These are phyloP conservation scores for Hypolimnas misippus DNA, from an alignment of 2,888 invertebrate species.

Conservation along the genomic window DNA sequence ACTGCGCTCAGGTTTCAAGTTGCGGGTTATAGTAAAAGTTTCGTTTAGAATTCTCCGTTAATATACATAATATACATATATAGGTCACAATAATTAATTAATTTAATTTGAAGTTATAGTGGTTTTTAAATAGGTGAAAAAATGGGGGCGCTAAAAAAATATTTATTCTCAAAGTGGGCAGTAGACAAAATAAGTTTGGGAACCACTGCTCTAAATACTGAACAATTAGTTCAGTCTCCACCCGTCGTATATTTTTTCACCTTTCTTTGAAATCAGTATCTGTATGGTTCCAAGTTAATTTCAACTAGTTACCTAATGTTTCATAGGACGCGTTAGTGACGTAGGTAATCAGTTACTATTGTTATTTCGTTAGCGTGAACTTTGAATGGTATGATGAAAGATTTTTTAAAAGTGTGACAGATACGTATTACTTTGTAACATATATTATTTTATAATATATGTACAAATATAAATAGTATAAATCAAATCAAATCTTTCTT, in stretches of 20 bases:
- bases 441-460: not conserved
- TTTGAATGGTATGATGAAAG: not conserved
- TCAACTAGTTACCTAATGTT: slow-evolving; percentile 1
- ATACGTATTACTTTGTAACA: not conserved
- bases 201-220: not conserved
- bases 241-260: not conserved
- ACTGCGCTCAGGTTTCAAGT: no score
- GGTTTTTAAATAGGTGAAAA: no score
- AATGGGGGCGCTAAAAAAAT: no score
- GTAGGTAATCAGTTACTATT: not conserved
- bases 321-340: not conserved
- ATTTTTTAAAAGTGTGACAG: not conserved
- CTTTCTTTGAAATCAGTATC: not conserved
- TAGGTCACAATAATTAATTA: no score
- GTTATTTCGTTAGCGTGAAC: not conserved
- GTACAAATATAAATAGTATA: no score
- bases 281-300: not conserved
- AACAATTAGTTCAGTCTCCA: not conserved
- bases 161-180: no score
- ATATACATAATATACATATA: no score
- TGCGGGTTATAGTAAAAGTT: no score
- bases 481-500: no score
- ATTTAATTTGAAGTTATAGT: no score
- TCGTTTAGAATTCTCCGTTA: no score
- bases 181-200: no score